Evolutionary conservation across 2,113 vertebrate genomes (phyloP).

Genomic region (Melanocharis versteri): DNA sequence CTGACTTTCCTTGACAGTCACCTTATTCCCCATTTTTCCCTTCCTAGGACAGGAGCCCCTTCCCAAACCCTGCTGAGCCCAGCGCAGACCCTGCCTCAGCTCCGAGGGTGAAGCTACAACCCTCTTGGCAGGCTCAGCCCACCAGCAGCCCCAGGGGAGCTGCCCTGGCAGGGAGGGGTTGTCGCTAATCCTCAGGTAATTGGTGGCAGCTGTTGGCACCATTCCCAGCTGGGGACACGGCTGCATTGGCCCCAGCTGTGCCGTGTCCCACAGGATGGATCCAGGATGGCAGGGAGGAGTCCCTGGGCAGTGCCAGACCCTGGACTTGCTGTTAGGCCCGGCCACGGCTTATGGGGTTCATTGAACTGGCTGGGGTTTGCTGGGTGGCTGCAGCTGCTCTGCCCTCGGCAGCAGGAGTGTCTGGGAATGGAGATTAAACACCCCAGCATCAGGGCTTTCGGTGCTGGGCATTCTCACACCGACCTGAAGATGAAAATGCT

Average conservation of each 20-base stretch:
- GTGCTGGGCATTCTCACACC: fast-evolving
- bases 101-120: fast-evolving
- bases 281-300: not conserved
- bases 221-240: not conserved
- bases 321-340: not conserved
- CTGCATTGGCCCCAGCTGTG: not conserved
- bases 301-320: fast-evolving
- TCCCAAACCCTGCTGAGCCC: not conserved
- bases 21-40: not conserved
- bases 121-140: not conserved
- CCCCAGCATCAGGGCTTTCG: fast-evolving
- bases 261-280: fast-evolving
- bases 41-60: not conserved
- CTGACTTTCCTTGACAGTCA: not conserved
- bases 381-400: not conserved
- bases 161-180: fast-evolving
- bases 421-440: not conserved
- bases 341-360: fast-evolving
- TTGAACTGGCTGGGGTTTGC: not conserved
- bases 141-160: fast-evolving
- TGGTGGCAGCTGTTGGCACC: not conserved
- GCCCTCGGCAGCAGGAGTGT: not conserved
- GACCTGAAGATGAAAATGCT: not conserved
- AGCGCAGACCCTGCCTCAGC: not conserved
- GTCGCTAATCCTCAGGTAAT: too few relatives aligned